Percentiles rank a stretch among this genome's conserved stretches.
Conservation (phyloP, 2,797 vertebrate genomes). For the Acipenser ruthenus region DNA sequence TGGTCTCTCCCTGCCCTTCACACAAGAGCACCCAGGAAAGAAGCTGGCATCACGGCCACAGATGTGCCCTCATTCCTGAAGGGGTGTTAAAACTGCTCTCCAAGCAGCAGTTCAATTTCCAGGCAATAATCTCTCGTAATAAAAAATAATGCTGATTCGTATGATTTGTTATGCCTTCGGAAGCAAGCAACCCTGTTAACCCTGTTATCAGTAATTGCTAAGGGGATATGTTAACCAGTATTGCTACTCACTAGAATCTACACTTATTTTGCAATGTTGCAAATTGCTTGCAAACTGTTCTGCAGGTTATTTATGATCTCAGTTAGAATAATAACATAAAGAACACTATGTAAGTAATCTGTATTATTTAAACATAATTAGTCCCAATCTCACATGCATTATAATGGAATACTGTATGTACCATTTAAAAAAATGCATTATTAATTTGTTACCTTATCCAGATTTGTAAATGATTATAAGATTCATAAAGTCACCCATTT, state of each 20-base stretch:
- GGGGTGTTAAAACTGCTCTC: constrained; percentile 47
- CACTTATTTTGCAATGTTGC: not conserved
- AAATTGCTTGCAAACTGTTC: no score
- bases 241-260: constrained; percentile 23
- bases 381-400: no score
- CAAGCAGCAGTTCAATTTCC: constrained; percentile 37
- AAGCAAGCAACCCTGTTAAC: constrained; percentile 27
- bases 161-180: constrained; percentile 36
- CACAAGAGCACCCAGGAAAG: constrained; percentile 44
- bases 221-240: constrained; percentile 17
- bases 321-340: constrained; percentile 24
- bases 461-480: no score
- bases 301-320: no score
- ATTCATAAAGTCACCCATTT: no score
- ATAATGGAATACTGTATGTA: no score
- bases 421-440: no score
- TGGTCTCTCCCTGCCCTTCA: constrained; percentile 54
- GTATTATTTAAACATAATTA: no score
- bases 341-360: not conserved
- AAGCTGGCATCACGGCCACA: constrained; percentile 38
- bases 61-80: constrained; percentile 38
- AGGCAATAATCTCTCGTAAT: constrained; percentile 29
- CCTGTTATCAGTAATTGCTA: constrained; percentile 24
- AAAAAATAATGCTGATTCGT: constrained; percentile 24
- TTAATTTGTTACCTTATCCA: no score